These are phyloP conservation scores for Echinops telfairi DNA, from an alignment of 2,113 vertebrate species.

Conservation along the genomic window DNA sequence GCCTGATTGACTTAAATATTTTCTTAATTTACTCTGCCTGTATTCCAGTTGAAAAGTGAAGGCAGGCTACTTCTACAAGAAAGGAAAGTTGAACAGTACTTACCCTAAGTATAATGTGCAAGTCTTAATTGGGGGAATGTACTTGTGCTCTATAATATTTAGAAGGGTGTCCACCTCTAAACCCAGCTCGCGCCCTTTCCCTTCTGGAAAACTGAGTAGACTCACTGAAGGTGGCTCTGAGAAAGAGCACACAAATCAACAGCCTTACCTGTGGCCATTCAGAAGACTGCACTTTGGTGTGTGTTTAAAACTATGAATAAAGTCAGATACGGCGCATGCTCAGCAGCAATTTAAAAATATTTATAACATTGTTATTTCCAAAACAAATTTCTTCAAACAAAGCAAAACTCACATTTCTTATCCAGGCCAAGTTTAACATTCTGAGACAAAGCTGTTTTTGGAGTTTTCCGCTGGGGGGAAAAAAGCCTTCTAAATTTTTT, in stretches of 20 bases:
- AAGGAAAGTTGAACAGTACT: constrained; percentile 82
- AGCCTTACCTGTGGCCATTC: constrained; percentile 83
- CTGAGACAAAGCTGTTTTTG: constrained; percentile 82
- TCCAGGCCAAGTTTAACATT: constrained; percentile 72
- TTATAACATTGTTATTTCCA: constrained; percentile 82
- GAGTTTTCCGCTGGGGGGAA: constrained; percentile 71
- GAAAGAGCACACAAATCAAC: constrained; percentile 84
- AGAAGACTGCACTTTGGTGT: constrained; percentile 83
- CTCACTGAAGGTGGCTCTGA: constrained; percentile 73
- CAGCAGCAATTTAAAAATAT: constrained; percentile 82
- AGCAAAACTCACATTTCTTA: constrained; percentile 82
- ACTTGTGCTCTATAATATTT: constrained; percentile 74
- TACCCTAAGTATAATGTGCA: constrained; percentile 75
- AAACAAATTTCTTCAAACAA: constrained; percentile 84
- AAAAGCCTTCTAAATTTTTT: constrained; percentile 78
- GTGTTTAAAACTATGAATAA: constrained; percentile 81
- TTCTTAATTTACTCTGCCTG: constrained; percentile 67
- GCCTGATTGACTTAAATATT: constrained; percentile 64
- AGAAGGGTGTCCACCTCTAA: constrained; percentile 69
- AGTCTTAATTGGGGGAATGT: constrained; percentile 72
- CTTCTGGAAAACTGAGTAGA: constrained; percentile 82
- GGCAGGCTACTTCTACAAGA: constrained; percentile 73
- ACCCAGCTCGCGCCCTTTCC: constrained; percentile 75
- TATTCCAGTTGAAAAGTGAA: constrained; percentile 67
- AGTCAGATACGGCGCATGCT: constrained; percentile 79